Evolutionary conservation across 2,797 vertebrate species (phyloP), one percentile per base, ranked within the genome.

Genomic region (Sebastes oblongus): DNA sequence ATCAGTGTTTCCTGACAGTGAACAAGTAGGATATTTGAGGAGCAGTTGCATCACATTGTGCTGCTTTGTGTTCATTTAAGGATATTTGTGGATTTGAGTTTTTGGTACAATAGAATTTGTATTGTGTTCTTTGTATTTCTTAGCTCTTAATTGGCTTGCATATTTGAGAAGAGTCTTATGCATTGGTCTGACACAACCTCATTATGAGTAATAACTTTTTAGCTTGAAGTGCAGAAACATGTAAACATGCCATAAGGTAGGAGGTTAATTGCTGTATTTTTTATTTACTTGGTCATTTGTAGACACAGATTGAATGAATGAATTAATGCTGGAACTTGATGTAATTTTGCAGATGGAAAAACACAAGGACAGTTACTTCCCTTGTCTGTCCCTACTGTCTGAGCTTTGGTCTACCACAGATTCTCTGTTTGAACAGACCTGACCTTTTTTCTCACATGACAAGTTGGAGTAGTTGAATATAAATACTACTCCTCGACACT

Each of bases 1-100:
- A 80, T 70, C 87, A 78, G 84, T 77, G 91, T 94, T 95, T 94
- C 91, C 87, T 92, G 93, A 90, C 79, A 72, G 70, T 78, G 72
- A 74, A 77, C 78, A 58, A 81, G 79, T 59, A 69, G 80, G 66
- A 86, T 81, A 74, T 80, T 81, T 77, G 70, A 78, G 75, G 64
- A 80, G 69, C 80, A 76, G 68, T 80, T 75, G 39, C 60, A 62
- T 20, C 71, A 8, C 30, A 46, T 39, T 79, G 60, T 77, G 77
- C n/a, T 72, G 25, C 34, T 79, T 24, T 52, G n/a, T 66, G 3
- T 29, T 71, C 14, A 8, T 32, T 52, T 67, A 14, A 46, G 7
- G 8, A 59, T 67, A 34, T 77, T n/a, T 76, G 56, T 66, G 2
- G 27, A 9, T 65, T 20, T 46, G 3, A 32, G 27, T 25, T 56